Base-by-base conservation (phyloP, 2,113 vertebrate genomes). In the Grammomys dolichurus region DNA sequence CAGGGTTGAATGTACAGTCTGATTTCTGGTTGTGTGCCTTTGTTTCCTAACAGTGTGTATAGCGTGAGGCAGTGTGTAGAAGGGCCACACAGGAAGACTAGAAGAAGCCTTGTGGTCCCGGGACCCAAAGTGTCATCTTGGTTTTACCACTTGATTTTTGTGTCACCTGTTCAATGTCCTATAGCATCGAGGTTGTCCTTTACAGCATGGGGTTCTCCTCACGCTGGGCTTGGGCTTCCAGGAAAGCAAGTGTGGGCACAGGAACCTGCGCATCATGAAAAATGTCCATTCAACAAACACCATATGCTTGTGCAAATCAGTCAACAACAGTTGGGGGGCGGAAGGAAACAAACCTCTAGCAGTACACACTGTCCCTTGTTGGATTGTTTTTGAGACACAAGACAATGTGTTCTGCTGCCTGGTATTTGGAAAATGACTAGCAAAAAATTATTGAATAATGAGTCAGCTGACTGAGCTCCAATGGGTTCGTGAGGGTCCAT, bases 261-360 rank as follows among this genome's bases (percentile, higher is more conserved):
- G 90, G 72, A 88, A 75, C 65, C 88, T 43, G 46, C 75, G 93
- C 96, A 54, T 89, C 81, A 36, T 89, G 67, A 96, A 75, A 87
- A 36, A 81, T 75, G 87, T 87, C 63, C 2, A 9, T 69, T 88
- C 96, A 95, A 86, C 90, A 95, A 95, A 95, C 77, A 92, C 95
- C 96, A 94, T 94, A 93, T 94, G 95, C 81, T 82, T 43, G 81
- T 26, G 46, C 81, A 91, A 76, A 93, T 96, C 94, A 91, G 72
- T 89, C 94, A 85, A 43, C 80, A 73, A 69, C 58, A 88, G 63
- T 92, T 90, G 78, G 73, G 70, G 31, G 67, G 31, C 4, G 11
- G 7, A 7, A 43, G 85, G 84, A 94, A 93, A 36, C 31, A 33
- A 69, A 69, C 31, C 31, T 8, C 54, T 36, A 95, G 75, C 36